Evolutionary conservation across 2,888 invertebrate species (phyloP).

Genomic region (Chymomyza procnemis): DNA sequence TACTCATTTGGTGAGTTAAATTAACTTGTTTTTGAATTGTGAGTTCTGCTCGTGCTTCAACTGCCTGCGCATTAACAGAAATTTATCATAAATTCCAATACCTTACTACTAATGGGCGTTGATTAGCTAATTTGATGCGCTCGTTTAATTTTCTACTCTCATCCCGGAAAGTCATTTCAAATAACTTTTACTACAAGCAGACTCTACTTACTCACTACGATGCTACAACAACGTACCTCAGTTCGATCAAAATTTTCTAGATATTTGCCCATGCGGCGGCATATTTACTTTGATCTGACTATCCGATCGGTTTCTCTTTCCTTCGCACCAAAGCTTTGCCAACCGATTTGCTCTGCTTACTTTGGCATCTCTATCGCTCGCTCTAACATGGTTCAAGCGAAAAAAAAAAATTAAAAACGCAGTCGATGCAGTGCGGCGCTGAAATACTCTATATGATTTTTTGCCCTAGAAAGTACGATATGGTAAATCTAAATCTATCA

Average conservation of each 20-base stretch:
- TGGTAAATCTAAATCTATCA: too few relatives aligned
- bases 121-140: conserved; percentile 73
- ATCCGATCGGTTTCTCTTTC: conserved; percentile 24
- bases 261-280: conserved; percentile 61
- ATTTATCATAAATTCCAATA: conserved; percentile 73
- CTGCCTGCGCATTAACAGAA: conserved; percentile 58
- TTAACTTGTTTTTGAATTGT: conserved; percentile 72
- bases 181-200: conserved; percentile 32
- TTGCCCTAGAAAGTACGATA: too few relatives aligned
- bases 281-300: conserved; percentile 64
- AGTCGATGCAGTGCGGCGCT: too few relatives aligned
- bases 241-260: conserved; percentile 64
- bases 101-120: conserved; percentile 70
- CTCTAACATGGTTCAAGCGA: conserved; percentile 9
- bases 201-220: not conserved
- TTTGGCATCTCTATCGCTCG: conserved; percentile 9
- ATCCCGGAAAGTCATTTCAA: conserved; percentile 62
- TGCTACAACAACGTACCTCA: not conserved
- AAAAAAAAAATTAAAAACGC: not conserved
- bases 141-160: conserved; percentile 65
- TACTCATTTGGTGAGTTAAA: conserved; percentile 34
- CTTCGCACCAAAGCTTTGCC: conserved; percentile 38
- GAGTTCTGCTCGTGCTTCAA: conserved; percentile 61
- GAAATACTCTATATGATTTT: too few relatives aligned
- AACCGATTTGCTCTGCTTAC: conserved; percentile 51